Conservation (phyloP, 2,113 vertebrate genomes). For the Spilogale gracilis region DNA sequence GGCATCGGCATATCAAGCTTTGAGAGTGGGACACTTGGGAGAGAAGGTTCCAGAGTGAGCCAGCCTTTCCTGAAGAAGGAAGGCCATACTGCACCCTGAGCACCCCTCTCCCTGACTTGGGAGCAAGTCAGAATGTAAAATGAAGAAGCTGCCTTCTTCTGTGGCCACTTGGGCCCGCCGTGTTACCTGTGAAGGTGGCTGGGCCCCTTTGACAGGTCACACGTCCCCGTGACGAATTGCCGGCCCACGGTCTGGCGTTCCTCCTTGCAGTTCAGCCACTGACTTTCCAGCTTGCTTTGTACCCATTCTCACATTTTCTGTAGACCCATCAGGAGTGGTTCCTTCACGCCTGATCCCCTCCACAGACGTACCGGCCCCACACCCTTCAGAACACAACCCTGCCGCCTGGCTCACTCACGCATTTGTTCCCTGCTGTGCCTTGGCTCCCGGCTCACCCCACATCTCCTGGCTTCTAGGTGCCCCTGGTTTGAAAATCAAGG, state of each 20-base stretch:
- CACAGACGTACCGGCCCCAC: not conserved
- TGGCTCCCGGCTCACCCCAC: not conserved
- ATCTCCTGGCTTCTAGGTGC: not conserved
- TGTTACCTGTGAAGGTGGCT: not conserved
- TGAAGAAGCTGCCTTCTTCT: not conserved
- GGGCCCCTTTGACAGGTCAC: not conserved
- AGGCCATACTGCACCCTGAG: not conserved
- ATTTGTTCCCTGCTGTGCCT: not conserved
- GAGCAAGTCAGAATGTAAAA: not conserved
- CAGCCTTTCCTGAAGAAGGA: not conserved
- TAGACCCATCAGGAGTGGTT: not conserved
- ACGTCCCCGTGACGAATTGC: rapidly evolving
- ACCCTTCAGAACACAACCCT: not conserved
- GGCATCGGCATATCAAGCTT: not conserved
- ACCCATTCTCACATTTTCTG: not conserved
- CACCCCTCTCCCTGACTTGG: too few relatives aligned
- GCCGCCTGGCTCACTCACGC: rapidly evolving
- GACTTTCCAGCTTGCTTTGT: rapidly evolving
- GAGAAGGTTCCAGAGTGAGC: not conserved
- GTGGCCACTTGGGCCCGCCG: not conserved
- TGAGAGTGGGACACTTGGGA: too few relatives aligned
- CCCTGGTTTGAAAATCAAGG: not conserved
- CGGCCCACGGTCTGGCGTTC: rapidly evolving
- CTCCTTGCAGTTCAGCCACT: rapidly evolving
- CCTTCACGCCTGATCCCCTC: not conserved